Evolutionary conservation across 2,888 invertebrate species (phyloP), one percentile per base, ranked within the genome.

Genomic region (Sipha maydis): DNA sequence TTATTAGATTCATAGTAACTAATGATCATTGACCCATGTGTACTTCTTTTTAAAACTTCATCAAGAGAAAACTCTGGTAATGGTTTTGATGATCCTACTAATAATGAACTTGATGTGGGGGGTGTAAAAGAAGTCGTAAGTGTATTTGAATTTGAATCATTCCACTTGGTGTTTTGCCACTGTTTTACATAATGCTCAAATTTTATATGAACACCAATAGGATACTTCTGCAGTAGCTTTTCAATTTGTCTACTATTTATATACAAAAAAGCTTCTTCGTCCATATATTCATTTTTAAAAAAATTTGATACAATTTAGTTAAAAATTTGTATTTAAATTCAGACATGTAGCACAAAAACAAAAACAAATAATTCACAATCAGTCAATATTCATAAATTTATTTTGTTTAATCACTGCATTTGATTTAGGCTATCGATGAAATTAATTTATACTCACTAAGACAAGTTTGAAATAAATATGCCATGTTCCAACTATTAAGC

Each of bases 391-490:
- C 19, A 11, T 56, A 7, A 56, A 56, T 56, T 56, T 56, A 56
- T 56, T 56, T 56, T 56, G 56, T 56, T 56, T 17, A 56, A 56
- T 56, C 11, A 17, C 11, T 56, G 56, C 19, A 56, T 56, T 4
- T 56, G 14, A 56, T 56, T 56, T 11, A 19, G 11, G 56, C 56
- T 17, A 56, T 56, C 7, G 11, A 56, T 56, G 56, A 4, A 56
- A 56, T 56, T 38, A 28, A 34, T 34, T 34, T 34, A 75, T 38
- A 75, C 75, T 75, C 38, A 75, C 75, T 25, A 38, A 75, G 21
- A 38, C 75, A 75, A 38, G 75, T 75, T 75, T 75, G 75, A 38
- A 75, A 38, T 75, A 38, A 75, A 75, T 25, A 38, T 38, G 9
- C 38, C 75, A 75, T 21, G 8, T 75, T 75, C 75, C 75, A 75